A percentile compares a stretch with the other conserved stretches of the same genome.
These are phyloP conservation scores for Melanotaenia trifasciata DNA, from an alignment of 2,797 vertebrate species.

Conservation along the genomic window DNA sequence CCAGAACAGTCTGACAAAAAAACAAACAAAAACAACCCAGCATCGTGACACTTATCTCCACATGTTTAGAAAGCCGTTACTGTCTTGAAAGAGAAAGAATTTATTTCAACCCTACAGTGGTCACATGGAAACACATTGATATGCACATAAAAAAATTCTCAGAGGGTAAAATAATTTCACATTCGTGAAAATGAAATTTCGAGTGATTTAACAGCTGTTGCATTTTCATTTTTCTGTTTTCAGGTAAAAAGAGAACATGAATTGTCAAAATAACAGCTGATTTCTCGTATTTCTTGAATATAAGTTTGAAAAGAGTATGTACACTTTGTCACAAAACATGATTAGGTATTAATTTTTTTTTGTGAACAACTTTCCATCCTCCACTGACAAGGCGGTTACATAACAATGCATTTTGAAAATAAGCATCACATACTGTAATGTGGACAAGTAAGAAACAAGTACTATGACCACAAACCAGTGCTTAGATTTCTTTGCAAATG, in stretches of 20 bases:
- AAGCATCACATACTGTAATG: constrained; percentile 42
- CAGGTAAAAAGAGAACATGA: constrained; percentile 79
- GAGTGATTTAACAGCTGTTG: constrained; percentile 71
- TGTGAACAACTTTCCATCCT: constrained; percentile 55
- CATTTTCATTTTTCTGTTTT: constrained; percentile 60
- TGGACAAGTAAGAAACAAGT: constrained; percentile 50
- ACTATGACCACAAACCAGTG: constrained; percentile 41
- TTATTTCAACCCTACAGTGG: constrained; percentile 83
- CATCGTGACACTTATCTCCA: constrained; percentile 41
- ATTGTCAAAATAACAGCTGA: constrained; percentile 58
- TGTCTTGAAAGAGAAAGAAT: constrained; percentile 79
- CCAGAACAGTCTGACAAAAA: constrained; percentile 50
- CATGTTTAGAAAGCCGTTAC: constrained; percentile 56
- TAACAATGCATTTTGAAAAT: constrained; percentile 44
- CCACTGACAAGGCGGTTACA: constrained; percentile 64
- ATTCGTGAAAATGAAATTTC: constrained; percentile 73
- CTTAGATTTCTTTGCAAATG: constrained; percentile 43
- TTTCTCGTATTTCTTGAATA: constrained; percentile 59
- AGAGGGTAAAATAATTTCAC: constrained; percentile 80
- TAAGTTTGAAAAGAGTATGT: constrained; percentile 80
- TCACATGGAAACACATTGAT: constrained; percentile 85
- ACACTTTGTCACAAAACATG: constrained; percentile 83
- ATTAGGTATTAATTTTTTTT: constrained; percentile 52
- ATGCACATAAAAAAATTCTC: constrained; percentile 83
- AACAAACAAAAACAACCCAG: background rate